These are phyloP conservation scores for Nymphalis io DNA, from an alignment of 1,140 invertebrate species.

Conservation along the genomic window DNA sequence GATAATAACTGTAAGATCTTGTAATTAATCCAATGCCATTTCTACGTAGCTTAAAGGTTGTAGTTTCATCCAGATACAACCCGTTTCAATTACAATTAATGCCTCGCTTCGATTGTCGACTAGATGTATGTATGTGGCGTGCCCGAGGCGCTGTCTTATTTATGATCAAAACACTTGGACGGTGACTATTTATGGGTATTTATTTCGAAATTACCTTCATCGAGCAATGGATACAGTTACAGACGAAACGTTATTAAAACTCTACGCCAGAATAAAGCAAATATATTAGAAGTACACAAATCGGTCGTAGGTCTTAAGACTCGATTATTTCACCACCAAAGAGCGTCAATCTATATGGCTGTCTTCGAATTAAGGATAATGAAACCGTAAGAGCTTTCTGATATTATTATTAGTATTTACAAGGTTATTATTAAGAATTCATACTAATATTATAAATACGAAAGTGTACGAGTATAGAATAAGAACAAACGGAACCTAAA, in stretches of 20 bases:
- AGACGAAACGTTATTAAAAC: not conserved
- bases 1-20: no score
- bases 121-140: not conserved
- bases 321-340: no score
- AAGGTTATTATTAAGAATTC: no score
- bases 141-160: constrained; percentile 10
- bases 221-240: not conserved
- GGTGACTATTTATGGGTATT: constrained; percentile 1
- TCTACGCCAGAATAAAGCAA: not conserved
- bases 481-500: no score
- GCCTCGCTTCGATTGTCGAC: constrained; percentile 14
- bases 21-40: not conserved
- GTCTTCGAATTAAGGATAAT: no score
- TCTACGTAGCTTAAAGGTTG: not conserved
- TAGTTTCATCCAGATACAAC: constrained; percentile 7
- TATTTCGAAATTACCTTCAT: constrained; percentile 4
- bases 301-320: no score
- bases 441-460: no score
- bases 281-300: no score
- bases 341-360: no score
- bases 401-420: no score
- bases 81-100: constrained; percentile 34
- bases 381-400: no score
- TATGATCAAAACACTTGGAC: constrained; percentile 5
- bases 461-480: no score